Evolutionary conservation across 2,113 vertebrate genomes (phyloP).

Genomic region (Solea solea): DNA sequence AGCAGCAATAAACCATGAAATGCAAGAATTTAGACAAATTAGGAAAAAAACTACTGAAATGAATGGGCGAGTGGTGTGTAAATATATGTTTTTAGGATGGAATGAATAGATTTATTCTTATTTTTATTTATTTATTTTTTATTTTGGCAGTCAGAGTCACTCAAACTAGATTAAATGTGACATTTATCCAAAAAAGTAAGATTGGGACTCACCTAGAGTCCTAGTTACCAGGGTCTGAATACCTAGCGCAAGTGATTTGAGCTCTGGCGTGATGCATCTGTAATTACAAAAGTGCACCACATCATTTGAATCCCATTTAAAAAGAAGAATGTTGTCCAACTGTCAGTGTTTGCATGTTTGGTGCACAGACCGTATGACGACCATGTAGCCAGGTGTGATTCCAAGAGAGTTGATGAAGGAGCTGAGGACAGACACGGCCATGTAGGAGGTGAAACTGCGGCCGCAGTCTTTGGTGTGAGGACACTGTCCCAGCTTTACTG

Average conservation of each 20-base stretch:
- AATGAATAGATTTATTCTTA: no score
- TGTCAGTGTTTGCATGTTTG: no score
- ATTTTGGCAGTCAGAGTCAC: no score
- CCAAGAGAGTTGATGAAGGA: constrained; percentile 82
- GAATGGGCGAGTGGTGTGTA: no score
- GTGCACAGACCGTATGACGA: constrained; percentile 84
- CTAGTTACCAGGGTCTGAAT: constrained; percentile 82
- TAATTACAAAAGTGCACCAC: constrained; percentile 49
- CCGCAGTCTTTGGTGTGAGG: constrained; percentile 80
- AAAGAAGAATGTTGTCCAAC: no score
- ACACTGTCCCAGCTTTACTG: constrained; percentile 86
- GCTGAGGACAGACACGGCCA: constrained; percentile 76
- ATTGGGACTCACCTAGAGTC: constrained; percentile 81
- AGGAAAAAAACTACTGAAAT: no score
- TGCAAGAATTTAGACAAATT: no score
- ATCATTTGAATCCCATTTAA: neutral
- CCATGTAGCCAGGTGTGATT: constrained; percentile 77
- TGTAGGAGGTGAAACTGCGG: constrained; percentile 84
- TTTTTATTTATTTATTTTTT: no score
- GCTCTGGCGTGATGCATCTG: constrained; percentile 87
- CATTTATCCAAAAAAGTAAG: no score
- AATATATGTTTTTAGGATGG: no score
- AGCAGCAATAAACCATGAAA: no score
- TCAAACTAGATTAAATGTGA: no score
- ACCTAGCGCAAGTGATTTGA: constrained; percentile 91